Percentiles rank a stretch among this genome's conserved stretches.
phyloP scores from a whole-genome alignment of 2,888 invertebrate species.

The Fragum whitleyi region DNA sequence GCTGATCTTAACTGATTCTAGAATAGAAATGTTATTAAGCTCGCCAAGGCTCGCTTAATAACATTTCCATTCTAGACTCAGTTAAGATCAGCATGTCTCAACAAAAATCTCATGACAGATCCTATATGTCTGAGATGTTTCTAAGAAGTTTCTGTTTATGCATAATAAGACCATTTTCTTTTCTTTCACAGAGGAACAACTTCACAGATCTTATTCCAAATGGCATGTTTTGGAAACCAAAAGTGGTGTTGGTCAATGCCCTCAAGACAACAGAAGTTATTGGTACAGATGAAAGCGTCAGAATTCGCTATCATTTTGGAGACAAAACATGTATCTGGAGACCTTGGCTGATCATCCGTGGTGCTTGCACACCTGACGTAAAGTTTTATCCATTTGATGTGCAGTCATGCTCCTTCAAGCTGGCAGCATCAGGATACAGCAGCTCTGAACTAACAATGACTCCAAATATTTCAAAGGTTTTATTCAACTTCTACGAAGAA shows the following conservation, averaged over 20 bases:
- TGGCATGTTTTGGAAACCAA: conserved; percentile 51
- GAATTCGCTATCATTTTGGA: conserved; percentile 37
- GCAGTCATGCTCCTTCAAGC: conserved; percentile 49
- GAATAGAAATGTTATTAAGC: no score
- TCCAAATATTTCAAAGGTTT: conserved; percentile 23
- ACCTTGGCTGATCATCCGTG: conserved; percentile 49
- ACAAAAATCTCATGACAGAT: no score
- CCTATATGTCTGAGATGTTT: no score
- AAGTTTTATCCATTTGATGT: conserved; percentile 57
- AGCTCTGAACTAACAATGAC: conserved; percentile 35
- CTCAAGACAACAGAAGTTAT: conserved; percentile 44
- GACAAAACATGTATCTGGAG: conserved; percentile 45
- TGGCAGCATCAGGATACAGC: conserved; percentile 51
- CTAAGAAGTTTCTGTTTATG: no score
- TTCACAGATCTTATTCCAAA: conserved; percentile 29
- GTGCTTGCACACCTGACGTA: conserved; percentile 53
- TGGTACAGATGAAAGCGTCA: conserved; percentile 45
- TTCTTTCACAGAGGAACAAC: neutral
- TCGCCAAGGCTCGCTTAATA: no score
- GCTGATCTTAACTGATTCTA: no score
- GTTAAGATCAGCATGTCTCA: no score
- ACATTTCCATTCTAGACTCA: no score
- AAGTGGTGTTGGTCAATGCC: conserved; percentile 56
- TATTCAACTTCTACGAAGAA: conserved; percentile 47
- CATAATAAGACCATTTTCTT: neutral